Conservation (phyloP, 2,113 vertebrate genomes). For the Megaceryle torquata region DNA sequence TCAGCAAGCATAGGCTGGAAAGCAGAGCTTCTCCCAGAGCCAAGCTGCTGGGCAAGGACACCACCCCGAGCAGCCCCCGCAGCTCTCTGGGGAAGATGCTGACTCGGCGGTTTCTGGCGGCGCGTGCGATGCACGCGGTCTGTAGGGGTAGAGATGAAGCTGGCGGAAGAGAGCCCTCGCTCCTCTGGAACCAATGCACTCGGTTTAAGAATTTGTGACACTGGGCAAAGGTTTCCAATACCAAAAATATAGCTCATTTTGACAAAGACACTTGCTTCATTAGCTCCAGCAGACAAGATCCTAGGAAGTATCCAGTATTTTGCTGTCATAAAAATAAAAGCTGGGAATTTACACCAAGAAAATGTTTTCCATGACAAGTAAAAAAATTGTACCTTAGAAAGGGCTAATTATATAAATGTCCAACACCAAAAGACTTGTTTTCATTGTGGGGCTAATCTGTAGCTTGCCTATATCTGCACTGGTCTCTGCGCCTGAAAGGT, state of each 20-base stretch:
- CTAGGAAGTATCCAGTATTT: not conserved
- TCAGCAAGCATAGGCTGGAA: not conserved
- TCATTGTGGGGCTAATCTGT: not conserved
- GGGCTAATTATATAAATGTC: not conserved
- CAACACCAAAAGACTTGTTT: not conserved
- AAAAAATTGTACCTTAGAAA: not conserved
- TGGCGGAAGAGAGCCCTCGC: accelerated
- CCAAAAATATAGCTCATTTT: not conserved
- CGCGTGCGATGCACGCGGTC: not conserved
- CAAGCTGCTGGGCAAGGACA: not conserved
- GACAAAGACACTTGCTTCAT: not conserved
- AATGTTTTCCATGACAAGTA: not conserved
- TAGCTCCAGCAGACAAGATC: not conserved
- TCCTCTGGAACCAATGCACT: not conserved
- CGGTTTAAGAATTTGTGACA: not conserved
- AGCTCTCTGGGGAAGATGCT: not conserved
- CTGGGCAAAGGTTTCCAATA: not conserved
- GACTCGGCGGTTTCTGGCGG: not conserved
- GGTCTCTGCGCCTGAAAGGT: not conserved
- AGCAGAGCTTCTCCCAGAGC: not conserved
- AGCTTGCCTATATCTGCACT: not conserved
- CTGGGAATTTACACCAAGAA: not conserved
- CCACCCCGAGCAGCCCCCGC: not conserved
- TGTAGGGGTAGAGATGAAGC: not conserved
- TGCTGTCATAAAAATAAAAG: not conserved